Conservation (phyloP, 2,113 vertebrate genomes). For the Macquaria australasica region DNA sequence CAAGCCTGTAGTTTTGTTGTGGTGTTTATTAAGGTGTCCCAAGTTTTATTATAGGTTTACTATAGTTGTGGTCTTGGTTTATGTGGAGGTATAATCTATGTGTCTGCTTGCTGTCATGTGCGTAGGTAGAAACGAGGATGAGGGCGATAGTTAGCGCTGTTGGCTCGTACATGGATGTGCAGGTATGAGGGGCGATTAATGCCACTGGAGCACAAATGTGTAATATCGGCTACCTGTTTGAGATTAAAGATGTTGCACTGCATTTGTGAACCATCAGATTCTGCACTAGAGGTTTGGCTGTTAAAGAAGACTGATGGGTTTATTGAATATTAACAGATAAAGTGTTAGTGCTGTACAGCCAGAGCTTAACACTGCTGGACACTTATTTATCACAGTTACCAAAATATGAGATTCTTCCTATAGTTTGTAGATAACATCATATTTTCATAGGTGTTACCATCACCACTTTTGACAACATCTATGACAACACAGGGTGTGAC, state of each 20-base stretch:
- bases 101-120: slow-evolving; percentile 51
- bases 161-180: slow-evolving; percentile 50
- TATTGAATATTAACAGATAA: neutral
- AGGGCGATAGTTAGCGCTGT: slow-evolving; percentile 64
- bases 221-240: neutral
- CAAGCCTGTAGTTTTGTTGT: neutral
- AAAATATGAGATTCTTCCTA: neutral
- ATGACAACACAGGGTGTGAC: neutral
- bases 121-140: slow-evolving; percentile 49
- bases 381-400: neutral
- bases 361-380: neutral
- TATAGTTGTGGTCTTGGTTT: slow-evolving; percentile 22
- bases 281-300: neutral
- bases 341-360: neutral
- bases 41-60: slow-evolving; percentile 27
- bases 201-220: slow-evolving; percentile 19
- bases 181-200: slow-evolving; percentile 58
- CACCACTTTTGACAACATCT: neutral
- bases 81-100: slow-evolving; percentile 17
- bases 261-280: slow-evolving; percentile 1
- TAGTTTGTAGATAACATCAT: neutral
- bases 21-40: neutral
- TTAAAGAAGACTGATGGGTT: neutral
- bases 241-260: neutral
- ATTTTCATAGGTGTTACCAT: neutral